Conservation (phyloP, 2,888 invertebrate species). For the Hyppa rectilinea region DNA sequence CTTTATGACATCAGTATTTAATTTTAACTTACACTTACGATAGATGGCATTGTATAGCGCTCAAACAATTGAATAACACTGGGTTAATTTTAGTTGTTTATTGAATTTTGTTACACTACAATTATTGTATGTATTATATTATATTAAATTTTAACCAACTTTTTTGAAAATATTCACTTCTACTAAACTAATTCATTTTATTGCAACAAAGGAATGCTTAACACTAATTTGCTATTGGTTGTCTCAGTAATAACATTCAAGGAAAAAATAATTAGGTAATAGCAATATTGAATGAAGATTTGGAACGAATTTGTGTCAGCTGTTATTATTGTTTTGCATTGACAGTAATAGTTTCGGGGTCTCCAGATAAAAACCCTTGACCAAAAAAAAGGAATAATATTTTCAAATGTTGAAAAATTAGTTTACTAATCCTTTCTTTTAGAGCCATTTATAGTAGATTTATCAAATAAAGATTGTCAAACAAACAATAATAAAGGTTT, state of each 20-base stretch:
- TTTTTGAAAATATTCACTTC: neutral
- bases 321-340: neutral
- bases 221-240: neutral
- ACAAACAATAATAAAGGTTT: too few relatives aligned
- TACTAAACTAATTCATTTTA: neutral
- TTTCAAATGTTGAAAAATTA: neutral
- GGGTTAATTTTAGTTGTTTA: neutral
- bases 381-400: neutral
- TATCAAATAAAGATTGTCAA: neutral
- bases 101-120: neutral
- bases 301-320: constrained; percentile 7
- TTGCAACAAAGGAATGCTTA: constrained; percentile 26
- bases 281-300: neutral
- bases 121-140: neutral
- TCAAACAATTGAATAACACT: neutral
- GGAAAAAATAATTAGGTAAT: neutral
- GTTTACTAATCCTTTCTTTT: too few relatives aligned
- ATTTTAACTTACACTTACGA: constrained; percentile 16
- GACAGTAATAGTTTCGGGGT: neutral
- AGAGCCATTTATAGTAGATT: neutral
- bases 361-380: neutral
- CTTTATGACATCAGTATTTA: constrained; percentile 48
- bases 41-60: constrained; percentile 53
- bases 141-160: neutral
- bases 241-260: constrained; percentile 5